Evolutionary conservation across 2,113 vertebrate genomes (phyloP).

Genomic region (Echinops telfairi): DNA sequence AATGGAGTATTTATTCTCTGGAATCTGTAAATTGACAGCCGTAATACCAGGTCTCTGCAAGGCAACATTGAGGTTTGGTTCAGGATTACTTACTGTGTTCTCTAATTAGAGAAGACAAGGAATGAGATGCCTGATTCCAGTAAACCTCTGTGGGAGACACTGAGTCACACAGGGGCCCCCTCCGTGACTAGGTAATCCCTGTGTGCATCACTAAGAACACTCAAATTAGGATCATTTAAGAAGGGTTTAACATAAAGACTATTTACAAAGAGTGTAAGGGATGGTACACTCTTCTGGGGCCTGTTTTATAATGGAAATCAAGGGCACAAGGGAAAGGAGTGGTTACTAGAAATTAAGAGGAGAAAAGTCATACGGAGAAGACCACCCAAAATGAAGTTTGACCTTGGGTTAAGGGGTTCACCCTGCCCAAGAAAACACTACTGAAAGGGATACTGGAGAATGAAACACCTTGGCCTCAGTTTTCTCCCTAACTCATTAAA

Average conservation of each 20-base stretch:
- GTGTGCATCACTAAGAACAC: neutral
- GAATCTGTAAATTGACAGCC: conserved; percentile 54
- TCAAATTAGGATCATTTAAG: neutral
- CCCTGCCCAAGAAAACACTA: neutral
- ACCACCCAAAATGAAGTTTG: neutral
- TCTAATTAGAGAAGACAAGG: conserved; percentile 53
- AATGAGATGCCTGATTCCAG: neutral
- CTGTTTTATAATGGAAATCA: neutral
- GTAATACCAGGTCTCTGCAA: conserved; percentile 59
- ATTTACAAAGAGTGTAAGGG: neutral
- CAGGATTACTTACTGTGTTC: conserved; percentile 38
- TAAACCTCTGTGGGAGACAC: neutral
- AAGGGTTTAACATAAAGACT: neutral
- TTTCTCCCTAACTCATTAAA: neutral
- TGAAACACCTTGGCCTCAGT: neutral
- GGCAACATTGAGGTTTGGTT: conserved; percentile 47
- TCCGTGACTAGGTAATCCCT: neutral
- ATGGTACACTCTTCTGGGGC: neutral
- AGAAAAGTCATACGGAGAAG: neutral
- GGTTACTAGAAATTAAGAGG: neutral
- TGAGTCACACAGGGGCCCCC: neutral
- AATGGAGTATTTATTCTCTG: conserved; percentile 34
- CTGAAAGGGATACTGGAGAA: neutral
- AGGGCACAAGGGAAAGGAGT: neutral
- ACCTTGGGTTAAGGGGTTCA: neutral